Evolutionary conservation across 2,797 vertebrate genomes (phyloP).

Genomic region (Enoplosus armatus): DNA sequence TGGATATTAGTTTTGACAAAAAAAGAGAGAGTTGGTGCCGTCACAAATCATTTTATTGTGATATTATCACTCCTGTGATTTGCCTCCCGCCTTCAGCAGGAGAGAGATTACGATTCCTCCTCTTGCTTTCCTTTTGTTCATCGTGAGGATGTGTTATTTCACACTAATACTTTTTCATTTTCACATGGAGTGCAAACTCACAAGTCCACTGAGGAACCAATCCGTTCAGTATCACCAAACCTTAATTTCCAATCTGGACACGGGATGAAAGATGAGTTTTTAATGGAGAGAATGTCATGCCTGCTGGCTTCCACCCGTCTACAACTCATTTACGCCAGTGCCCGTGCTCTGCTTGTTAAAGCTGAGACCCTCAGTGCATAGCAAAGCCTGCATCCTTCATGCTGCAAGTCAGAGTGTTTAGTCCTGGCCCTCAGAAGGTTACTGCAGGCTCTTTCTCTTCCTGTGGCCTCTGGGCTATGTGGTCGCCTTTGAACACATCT

Average conservation of each 20-base stretch:
- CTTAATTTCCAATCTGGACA: constrained; percentile 68
- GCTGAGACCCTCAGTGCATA: constrained; percentile 44
- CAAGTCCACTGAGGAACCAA: constrained; percentile 59
- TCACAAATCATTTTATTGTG: constrained; percentile 23
- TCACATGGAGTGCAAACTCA: constrained; percentile 50
- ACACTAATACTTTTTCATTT: constrained; percentile 68
- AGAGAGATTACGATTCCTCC: constrained; percentile 25
- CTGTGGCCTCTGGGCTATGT: constrained; percentile 50
- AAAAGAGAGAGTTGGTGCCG: constrained; percentile 13
- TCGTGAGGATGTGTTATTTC: constrained; percentile 59
- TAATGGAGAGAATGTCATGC: constrained; percentile 77
- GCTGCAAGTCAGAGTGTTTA: constrained; percentile 33
- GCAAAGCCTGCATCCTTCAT: constrained; percentile 50
- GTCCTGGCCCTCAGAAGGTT: constrained; percentile 49
- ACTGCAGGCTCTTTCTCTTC: constrained; percentile 56
- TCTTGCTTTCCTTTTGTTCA: constrained; percentile 52
- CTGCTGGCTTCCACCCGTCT: constrained; percentile 67
- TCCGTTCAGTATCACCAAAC: constrained; percentile 51
- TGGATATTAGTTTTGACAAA: constrained; percentile 39
- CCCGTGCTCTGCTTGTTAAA: constrained; percentile 63
- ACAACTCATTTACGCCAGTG: constrained; percentile 64
- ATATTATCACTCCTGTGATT: constrained; percentile 40
- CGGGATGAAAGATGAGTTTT: constrained; percentile 70
- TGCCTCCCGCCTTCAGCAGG: neutral
- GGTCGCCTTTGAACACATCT: constrained; percentile 55